phyloP scores from a whole-genome alignment of 1,140 invertebrate species.

The Hypothenemus hampei region DNA sequence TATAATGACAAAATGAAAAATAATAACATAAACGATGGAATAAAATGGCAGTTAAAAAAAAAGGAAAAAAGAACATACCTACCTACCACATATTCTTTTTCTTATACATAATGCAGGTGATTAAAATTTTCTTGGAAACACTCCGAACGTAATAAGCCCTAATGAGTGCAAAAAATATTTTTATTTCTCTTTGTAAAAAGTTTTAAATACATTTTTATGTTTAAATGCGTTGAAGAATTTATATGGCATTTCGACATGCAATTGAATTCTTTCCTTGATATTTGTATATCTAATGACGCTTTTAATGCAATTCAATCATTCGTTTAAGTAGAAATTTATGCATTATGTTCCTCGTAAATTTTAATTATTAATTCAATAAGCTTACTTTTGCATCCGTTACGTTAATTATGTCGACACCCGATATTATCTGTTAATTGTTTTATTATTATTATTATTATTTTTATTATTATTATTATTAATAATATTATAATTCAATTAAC shows the following conservation, averaged over 20 bases:
- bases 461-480: no score
- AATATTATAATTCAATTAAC: no score
- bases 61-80: slow-evolving; percentile 2
- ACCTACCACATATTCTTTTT: slow-evolving; percentile 11
- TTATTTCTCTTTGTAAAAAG: slow-evolving; percentile 19
- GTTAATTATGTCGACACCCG: no score
- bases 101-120: slow-evolving; percentile 19
- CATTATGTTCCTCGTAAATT: no score
- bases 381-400: no score
- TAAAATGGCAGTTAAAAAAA: slow-evolving; percentile 15
- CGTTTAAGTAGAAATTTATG: no score
- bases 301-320: no score
- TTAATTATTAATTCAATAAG: no score
- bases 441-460: no score
- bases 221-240: slow-evolving; percentile 16
- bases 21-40: no score
- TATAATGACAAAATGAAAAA: no score
- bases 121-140: slow-evolving; percentile 22
- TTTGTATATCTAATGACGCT: slow-evolving; percentile 6
- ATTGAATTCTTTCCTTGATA: slow-evolving; percentile 16
- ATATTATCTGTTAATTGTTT: no score
- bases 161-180: slow-evolving; percentile 20
- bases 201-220: slow-evolving; percentile 19
- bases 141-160: slow-evolving; percentile 17
- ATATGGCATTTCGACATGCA: slow-evolving; percentile 15